Percentiles rank a stretch among this genome's conserved stretches.
These are phyloP conservation scores for Lycocorax pyrrhopterus DNA, from an alignment of 2,113 vertebrate species.

Conservation along the genomic window DNA sequence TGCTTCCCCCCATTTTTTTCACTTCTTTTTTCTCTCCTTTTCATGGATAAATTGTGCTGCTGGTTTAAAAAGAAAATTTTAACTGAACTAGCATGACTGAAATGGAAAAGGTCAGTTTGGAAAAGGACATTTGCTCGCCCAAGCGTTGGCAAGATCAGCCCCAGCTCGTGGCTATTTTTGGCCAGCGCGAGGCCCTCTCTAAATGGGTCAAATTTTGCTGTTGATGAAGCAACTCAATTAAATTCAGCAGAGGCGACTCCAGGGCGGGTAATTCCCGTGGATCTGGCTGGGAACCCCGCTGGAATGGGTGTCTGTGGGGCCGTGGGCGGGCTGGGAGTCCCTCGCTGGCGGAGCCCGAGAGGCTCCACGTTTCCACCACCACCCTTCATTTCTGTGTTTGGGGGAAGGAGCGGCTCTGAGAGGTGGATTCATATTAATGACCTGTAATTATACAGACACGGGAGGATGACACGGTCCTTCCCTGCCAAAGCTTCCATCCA, in stretches of 20 bases:
- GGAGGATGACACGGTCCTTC: not conserved
- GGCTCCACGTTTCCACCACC: rapidly evolving
- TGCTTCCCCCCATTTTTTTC: not conserved
- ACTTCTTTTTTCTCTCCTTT: not conserved
- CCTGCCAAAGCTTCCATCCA: not conserved
- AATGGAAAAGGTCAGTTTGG: not conserved
- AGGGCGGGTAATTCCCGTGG: not conserved
- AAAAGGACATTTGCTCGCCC: not conserved
- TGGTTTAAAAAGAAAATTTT: not conserved
- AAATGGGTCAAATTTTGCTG: not conserved
- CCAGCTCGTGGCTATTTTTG: not conserved
- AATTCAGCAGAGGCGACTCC: not conserved
- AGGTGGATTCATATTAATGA: not conserved
- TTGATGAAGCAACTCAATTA: not conserved
- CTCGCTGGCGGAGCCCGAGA: rapidly evolving
- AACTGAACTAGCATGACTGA: not conserved
- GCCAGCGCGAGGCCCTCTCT: not conserved
- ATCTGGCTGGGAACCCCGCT: not conserved
- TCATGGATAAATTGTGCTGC: not conserved
- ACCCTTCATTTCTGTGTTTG: not conserved
- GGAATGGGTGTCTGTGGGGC: not conserved
- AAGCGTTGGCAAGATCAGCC: not conserved
- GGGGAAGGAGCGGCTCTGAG: not conserved
- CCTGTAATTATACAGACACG: not conserved
- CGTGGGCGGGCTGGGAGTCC: rapidly evolving